Evolutionary conservation across 2,113 vertebrate species (phyloP), one percentile per base, ranked within the genome.

Genomic region (Phasianus colchicus): DNA sequence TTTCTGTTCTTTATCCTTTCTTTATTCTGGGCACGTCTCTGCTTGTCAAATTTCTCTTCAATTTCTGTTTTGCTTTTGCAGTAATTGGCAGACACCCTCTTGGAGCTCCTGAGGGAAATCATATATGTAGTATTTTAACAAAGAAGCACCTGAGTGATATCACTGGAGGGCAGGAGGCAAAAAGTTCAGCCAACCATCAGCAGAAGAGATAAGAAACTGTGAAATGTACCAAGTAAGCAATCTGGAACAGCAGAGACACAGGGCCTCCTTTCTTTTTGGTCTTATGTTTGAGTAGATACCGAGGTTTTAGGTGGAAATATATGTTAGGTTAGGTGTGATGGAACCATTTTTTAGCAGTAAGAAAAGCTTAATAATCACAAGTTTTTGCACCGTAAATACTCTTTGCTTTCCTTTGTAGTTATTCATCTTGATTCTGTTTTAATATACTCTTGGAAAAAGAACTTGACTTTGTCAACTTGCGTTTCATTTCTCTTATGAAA

Each of bases 1-100:
- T 70, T 84, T 80, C 91, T 76, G 2, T 93, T 95, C 57, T 90
- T 89, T 78, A 72, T 79, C 48, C 10, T 72, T 22, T 77, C 48
- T 83, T 86, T 81, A 93, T 95, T 93, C 92, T 6, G 87, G 89
- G 42, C 92, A 88, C 18, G 8, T 93, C 80, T 82, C 55, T 83
- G 78, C 92, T 80, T 92, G 85, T 94, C 95, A 93, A 21, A 95
- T 95, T 93, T 94, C 82, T 70, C 71, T 96, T 92, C 78, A 87
- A 45, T 84, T 95, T 90, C 74, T 95, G 87, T 89, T 94, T 95
- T 87, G 81, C 89, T 73, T 90, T 92, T 85, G 58, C 83, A 79
- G 86, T 94, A 93, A 89, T 94, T 94, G 92, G 81, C 86, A 92
- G 86, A 79, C 1, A 0, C 81, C 83, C 93, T 89, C 75, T 76